phyloP scores from a whole-genome alignment of 1,140 invertebrate species.

The Drosophila subobscura region DNA sequence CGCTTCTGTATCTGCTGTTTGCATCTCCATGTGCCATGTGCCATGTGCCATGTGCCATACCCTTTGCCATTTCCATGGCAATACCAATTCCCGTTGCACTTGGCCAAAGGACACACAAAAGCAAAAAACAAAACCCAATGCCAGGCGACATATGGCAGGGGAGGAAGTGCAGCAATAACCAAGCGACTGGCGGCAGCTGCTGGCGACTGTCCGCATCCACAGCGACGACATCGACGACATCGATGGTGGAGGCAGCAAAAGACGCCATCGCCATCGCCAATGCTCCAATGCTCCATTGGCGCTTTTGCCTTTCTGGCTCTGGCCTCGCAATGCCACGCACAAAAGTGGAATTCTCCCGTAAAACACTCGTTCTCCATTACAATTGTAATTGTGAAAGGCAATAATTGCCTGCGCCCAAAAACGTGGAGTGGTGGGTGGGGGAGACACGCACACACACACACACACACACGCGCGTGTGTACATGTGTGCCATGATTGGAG shows the following conservation, averaged over 20 bases:
- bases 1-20: not conserved
- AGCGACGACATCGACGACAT: not conserved
- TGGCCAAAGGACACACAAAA: constrained; percentile 13
- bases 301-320: too few species aligned
- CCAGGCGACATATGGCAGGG: constrained; percentile 70
- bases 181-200: constrained; percentile 12
- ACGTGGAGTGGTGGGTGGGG: not conserved
- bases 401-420: constrained; percentile 23
- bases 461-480: too few species aligned
- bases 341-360: constrained; percentile 31
- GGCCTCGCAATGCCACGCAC: constrained; percentile 12
- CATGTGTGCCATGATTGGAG: too few species aligned
- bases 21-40: constrained; percentile 5
- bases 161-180: constrained; percentile 44
- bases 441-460: too few species aligned
- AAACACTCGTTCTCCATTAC: constrained; percentile 58
- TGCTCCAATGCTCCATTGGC: too few species aligned
- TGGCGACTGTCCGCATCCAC: constrained; percentile 26
- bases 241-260: constrained; percentile 19
- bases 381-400: constrained; percentile 58
- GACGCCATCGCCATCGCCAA: constrained; percentile 11
- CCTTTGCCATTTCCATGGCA: constrained; percentile 35
- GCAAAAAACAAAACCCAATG: constrained; percentile 40
- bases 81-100: constrained; percentile 18
- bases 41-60: not conserved